These are phyloP conservation scores for Salvelinus fontinalis DNA, from an alignment of 2,113 vertebrate genomes.

Conservation along the genomic window DNA sequence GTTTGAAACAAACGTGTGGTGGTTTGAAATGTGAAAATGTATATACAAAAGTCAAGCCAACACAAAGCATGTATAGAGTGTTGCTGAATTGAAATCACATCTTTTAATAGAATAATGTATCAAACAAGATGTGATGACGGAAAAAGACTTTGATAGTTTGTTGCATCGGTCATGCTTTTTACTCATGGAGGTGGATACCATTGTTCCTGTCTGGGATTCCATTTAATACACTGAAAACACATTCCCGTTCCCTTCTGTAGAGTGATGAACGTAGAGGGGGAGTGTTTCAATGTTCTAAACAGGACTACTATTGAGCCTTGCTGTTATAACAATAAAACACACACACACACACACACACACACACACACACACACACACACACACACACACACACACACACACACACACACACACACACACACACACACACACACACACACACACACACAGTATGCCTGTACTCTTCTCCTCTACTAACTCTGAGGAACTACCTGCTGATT, in stretches of 20 bases:
- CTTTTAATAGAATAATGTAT: neutral
- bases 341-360: no score
- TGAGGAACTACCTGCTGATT: conserved; percentile 10
- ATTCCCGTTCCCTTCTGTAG: neutral
- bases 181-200: no score
- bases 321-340: no score
- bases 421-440: no score
- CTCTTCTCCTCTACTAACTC: neutral
- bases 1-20: neutral
- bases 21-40: neutral
- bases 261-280: no score
- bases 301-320: neutral
- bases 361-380: no score
- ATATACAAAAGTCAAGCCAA: neutral
- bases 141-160: neutral
- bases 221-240: no score
- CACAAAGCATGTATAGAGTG: neutral
- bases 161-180: no score
- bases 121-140: neutral
- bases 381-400: no score
- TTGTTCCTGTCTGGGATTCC: no score
- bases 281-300: neutral
- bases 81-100: neutral
- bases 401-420: no score
- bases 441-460: no score